Conservation (phyloP, 2,113 vertebrate genomes). For the Rousettus leschenaultii region DNA sequence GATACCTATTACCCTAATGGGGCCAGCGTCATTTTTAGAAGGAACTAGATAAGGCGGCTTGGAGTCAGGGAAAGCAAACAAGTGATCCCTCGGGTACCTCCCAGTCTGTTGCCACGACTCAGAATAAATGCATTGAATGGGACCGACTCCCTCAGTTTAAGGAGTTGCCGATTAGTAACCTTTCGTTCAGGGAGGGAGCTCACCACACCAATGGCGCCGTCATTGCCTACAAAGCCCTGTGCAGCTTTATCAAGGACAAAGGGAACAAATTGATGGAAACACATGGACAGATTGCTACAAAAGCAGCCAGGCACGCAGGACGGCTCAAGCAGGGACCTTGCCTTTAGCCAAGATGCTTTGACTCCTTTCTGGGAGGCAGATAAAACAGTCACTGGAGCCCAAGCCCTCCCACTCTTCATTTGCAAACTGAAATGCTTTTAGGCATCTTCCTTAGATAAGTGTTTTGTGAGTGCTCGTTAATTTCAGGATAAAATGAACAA, state of each 20-base stretch:
- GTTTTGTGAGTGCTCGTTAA: not conserved
- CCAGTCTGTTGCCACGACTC: no score
- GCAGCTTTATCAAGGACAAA: not conserved
- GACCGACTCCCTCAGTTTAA: not conserved
- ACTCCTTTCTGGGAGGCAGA: constrained; percentile 19
- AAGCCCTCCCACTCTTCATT: not conserved
- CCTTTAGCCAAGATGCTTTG: not conserved
- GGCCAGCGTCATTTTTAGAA: not conserved
- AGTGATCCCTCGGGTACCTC: not conserved
- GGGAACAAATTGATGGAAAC: not conserved
- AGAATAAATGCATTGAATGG: not conserved
- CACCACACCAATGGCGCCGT: not conserved
- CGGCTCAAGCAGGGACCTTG: not conserved
- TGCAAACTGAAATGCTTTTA: not conserved
- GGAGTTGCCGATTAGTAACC: not conserved
- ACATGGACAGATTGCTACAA: not conserved
- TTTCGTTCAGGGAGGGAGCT: not conserved
- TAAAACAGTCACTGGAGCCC: not conserved
- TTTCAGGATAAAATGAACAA: not conserved
- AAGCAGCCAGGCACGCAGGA: not conserved
- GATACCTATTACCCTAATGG: not conserved
- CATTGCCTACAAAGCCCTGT: not conserved
- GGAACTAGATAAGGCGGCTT: not conserved
- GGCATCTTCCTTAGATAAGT: not conserved
- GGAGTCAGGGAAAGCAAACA: not conserved